These are phyloP conservation scores for Protobothrops mucrosquamatus DNA, from an alignment of 2,113 vertebrate species.

Conservation along the genomic window DNA sequence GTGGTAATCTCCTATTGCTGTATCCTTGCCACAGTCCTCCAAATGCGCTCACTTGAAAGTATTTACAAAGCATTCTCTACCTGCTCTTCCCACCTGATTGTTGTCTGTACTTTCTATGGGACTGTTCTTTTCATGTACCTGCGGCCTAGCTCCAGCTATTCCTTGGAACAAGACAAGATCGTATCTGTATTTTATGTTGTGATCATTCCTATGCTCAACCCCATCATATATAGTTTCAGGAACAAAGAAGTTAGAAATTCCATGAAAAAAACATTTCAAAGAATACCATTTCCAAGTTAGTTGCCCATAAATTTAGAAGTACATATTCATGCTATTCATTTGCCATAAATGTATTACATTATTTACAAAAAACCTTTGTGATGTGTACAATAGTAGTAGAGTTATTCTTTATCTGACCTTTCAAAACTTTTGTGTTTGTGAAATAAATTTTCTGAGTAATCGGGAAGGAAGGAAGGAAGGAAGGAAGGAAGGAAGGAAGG, in stretches of 20 bases:
- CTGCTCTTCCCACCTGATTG: neutral
- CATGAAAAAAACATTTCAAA: neutral
- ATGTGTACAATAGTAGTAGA: neutral
- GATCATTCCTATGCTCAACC: neutral
- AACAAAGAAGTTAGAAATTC: neutral
- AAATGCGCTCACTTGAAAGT: slow-evolving; percentile 26
- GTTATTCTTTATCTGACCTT: neutral
- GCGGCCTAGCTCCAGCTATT: slow-evolving; percentile 26
- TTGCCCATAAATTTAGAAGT: neutral
- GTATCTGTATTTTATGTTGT: slow-evolving; percentile 46
- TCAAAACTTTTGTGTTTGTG: neutral
- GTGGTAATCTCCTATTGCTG: neutral
- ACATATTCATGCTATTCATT: neutral
- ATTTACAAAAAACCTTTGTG: neutral
- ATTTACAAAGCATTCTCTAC: slow-evolving; percentile 31
- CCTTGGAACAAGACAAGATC: slow-evolving; percentile 38
- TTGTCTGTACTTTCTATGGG: neutral
- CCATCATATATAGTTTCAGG: neutral
- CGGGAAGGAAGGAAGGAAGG: too few species aligned
- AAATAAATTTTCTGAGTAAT: neutral
- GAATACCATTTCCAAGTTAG: neutral
- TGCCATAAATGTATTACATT: neutral
- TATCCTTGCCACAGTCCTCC: neutral
- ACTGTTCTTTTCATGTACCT: slow-evolving; percentile 41
- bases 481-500: too few species aligned